Percentiles rank a stretch among this genome's conserved stretches.
Evolutionary conservation across 2,888 invertebrate genomes (phyloP).

Genomic region (Lasioglossum marginatum): DNA sequence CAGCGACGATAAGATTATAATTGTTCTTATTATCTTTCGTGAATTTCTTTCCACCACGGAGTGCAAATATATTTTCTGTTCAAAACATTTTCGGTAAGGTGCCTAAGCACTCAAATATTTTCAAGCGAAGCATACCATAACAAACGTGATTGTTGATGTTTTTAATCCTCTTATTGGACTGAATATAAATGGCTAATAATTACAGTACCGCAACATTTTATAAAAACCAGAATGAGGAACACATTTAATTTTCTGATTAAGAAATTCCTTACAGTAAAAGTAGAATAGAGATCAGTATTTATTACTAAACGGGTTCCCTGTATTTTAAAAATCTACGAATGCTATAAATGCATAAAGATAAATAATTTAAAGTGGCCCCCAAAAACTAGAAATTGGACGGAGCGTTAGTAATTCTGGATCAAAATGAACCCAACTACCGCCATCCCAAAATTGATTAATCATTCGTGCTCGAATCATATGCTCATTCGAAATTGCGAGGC

Average conservation of each 20-base stretch:
- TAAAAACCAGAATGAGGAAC: not conserved
- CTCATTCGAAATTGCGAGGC: not conserved
- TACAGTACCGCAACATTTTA: not conserved
- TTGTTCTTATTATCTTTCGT: not conserved
- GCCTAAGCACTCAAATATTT: not conserved
- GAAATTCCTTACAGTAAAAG: not conserved
- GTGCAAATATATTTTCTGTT: not conserved
- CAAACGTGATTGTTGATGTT: not conserved
- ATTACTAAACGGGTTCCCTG: too few species aligned
- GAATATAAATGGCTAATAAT: not conserved
- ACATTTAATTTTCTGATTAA: not conserved
- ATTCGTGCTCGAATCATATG: not conserved
- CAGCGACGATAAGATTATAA: conserved; percentile 17
- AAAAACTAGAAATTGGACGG: too few species aligned
- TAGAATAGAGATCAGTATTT: too few species aligned
- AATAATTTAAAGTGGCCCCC: too few species aligned
- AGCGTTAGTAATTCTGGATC: not conserved
- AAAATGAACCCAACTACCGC: not conserved
- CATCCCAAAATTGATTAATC: not conserved
- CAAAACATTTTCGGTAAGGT: not conserved
- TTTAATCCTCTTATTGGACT: not conserved
- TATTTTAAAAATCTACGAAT: too few species aligned
- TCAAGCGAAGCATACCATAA: not conserved
- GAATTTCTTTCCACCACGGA: not conserved
- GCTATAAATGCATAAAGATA: too few species aligned